Percentiles rank a stretch among this genome's conserved stretches.
Conservation (phyloP, 1,140 invertebrate genomes). For the Drosophila bocqueti region DNA sequence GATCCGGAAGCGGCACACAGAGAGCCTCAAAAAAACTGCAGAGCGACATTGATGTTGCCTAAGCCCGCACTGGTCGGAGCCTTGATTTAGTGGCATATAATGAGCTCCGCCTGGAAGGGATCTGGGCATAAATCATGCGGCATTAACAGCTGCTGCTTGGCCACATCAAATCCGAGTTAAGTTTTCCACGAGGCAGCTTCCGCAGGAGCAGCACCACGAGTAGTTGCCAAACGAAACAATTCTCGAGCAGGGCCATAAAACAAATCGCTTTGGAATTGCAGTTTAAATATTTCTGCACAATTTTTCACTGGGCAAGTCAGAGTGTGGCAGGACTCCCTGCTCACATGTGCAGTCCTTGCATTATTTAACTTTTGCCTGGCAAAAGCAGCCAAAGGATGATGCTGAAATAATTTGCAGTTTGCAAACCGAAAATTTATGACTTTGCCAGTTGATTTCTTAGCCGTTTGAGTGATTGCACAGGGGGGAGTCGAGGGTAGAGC, state of each 20-base stretch:
- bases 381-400: conserved; percentile 38
- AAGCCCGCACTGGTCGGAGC: conserved; percentile 2
- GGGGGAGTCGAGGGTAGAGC: not conserved
- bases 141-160: conserved; percentile 78
- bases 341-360: conserved; percentile 44
- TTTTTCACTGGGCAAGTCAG: conserved; percentile 40
- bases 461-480: conserved; percentile 39
- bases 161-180: conserved; percentile 77
- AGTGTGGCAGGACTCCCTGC: not conserved
- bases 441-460: conserved; percentile 66
- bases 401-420: conserved; percentile 61
- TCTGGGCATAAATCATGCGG: conserved; percentile 66
- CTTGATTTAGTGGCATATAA: conserved; percentile 61
- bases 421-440: conserved; percentile 63
- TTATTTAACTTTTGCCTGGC: conserved; percentile 59
- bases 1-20: conserved; percentile 44
- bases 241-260: conserved; percentile 53
- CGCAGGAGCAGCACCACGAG: not conserved
- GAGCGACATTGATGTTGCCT: conserved; percentile 34
- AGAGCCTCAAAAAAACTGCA: conserved; percentile 19
- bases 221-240: conserved; percentile 60
- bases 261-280: conserved; percentile 76
- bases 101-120: conserved; percentile 48
- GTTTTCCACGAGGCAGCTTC: conserved; percentile 58
- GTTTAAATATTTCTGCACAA: conserved; percentile 70